Base-by-base conservation (phyloP, 2,888 invertebrate species). In the Latheticus oryzae region DNA sequence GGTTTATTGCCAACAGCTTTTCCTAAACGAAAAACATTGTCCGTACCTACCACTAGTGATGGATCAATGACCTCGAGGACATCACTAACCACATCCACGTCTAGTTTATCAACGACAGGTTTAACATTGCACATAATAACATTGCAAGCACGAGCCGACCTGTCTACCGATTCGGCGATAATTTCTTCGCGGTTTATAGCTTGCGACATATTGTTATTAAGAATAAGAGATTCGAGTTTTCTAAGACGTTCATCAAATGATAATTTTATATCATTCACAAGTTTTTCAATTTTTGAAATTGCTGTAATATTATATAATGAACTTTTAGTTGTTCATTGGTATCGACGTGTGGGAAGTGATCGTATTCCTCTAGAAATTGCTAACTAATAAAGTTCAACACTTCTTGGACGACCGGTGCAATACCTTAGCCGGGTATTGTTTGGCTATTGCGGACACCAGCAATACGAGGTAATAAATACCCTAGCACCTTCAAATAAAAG, bases 91-190 rank as follows among this genome's bases (percentile, higher is more conserved):
- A 23, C 23, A 23, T 23, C 23, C 2, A 23, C 23, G 23, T 23
- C 23, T 23, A n/a, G 23, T 23, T 23, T 23, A 23, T 3, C 23
- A 3, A 8, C 23, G 23, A 23, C 23, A 23, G 23, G 23, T 23
- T 23, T 23, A 23, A 23, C 23, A 23, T 23, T 23, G 23, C 8
- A 23, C 23, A 23, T 21, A 23, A 23, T 23, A 23, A 23, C 23
- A 23, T 23, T 23, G 23, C 23, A 23, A 23, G 23, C 23, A 23
- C 23, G 23, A 23, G 23, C 23, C 23, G 23, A 23, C 23, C 23
- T 23, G 3, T 23, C 23, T 1, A 23, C 23, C 7, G 23, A 23
- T 23, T 23, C 23, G 23, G 23, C 23, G 23, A 23, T 23, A 23
- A 23, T 23, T 23, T 23, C 23, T 23, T 23, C 23, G 3, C 23